Evolutionary conservation across 2,888 invertebrate species (phyloP).

Genomic region (Ametastegia equiseti): DNA sequence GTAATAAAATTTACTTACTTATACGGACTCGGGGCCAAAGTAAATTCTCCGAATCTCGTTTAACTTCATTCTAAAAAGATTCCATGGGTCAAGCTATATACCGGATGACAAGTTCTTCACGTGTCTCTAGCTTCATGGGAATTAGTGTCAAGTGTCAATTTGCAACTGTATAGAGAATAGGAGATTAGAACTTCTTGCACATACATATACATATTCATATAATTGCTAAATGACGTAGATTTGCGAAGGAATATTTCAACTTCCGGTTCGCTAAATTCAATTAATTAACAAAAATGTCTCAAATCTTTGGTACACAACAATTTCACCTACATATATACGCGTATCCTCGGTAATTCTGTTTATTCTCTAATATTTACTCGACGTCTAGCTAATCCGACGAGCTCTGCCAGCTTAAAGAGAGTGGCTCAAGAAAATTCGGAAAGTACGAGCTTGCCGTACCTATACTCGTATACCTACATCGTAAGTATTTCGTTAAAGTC

Average conservation of each 20-base stretch:
- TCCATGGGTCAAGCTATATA: neutral
- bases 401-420: neutral
- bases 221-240: too few species aligned
- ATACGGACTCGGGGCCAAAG: neutral
- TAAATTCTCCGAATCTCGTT: neutral
- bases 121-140: neutral
- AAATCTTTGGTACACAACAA: neutral
- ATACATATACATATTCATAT: too few species aligned
- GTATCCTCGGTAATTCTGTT: neutral
- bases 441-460: neutral
- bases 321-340: neutral
- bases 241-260: too few species aligned
- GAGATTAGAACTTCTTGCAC: too few species aligned
- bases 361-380: neutral
- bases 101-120: neutral
- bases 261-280: too few species aligned
- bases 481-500: neutral
- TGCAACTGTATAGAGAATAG: neutral
- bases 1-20: neutral
- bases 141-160: conserved; percentile 36
- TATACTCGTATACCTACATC: neutral
- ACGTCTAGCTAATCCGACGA: neutral
- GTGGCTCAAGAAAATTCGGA: neutral
- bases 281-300: neutral
- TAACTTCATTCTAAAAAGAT: neutral